Evolutionary conservation across 2,797 vertebrate species (phyloP).

Genomic region (Schizopygopsis malacanthus): DNA sequence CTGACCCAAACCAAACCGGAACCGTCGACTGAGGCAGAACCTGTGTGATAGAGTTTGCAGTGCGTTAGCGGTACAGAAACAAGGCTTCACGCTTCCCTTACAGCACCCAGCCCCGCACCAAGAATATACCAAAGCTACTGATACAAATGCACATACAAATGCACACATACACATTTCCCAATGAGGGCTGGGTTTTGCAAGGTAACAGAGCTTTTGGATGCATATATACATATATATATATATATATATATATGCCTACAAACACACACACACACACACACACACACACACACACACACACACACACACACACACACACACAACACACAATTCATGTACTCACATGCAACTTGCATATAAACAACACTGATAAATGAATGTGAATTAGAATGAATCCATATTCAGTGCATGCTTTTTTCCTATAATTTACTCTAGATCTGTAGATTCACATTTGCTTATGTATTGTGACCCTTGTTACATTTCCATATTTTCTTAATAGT

Average conservation of each 20-base stretch:
- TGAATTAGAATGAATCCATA: neutral
- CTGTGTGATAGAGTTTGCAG: conserved; percentile 16
- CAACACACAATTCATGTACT: neutral
- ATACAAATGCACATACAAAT: conserved; percentile 44
- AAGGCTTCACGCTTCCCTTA: conserved; percentile 55
- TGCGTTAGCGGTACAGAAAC: conserved; percentile 8
- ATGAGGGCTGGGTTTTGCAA: conserved; percentile 66
- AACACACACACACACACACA: conserved; percentile 11
- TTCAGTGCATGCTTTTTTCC: neutral
- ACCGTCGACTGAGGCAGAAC: conserved; percentile 66
- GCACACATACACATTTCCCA: conserved; percentile 11
- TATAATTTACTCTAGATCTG: neutral
- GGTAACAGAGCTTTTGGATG: conserved; percentile 55
- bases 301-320: conserved; percentile 10
- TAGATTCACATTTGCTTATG: neutral
- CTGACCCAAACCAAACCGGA: conserved; percentile 71
- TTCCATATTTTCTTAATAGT: neutral
- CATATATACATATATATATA: neutral
- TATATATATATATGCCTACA: neutral
- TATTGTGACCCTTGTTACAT: neutral
- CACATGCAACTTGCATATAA: neutral
- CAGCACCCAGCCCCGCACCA: conserved; percentile 59
- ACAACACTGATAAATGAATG: neutral
- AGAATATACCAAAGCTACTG: conserved; percentile 70
- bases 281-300: conserved; percentile 16